phyloP scores from a whole-genome alignment of 2,888 invertebrate genomes.

The Drosophila greeni region DNA sequence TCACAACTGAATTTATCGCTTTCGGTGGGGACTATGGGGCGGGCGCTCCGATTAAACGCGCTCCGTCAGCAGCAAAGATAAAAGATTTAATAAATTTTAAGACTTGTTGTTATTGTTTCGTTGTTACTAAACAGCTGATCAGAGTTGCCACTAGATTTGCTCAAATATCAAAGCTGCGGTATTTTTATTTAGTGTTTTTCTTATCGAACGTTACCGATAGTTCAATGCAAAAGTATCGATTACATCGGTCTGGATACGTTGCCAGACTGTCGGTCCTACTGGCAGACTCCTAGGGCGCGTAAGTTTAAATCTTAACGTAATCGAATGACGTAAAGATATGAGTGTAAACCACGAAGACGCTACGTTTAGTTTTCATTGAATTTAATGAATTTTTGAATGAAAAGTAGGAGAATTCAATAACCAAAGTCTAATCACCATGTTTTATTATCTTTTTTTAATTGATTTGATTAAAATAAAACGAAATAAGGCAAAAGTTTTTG shows the following conservation, averaged over 20 bases:
- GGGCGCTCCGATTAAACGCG: constrained; percentile 7
- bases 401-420: background rate
- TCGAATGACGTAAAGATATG: background rate
- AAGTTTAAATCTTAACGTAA: background rate
- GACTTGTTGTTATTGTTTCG: constrained; percentile 42
- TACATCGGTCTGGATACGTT: too few relatives aligned
- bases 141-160: constrained; percentile 5
- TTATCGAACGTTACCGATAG: too few relatives aligned
- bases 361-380: background rate
- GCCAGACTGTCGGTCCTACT: too few relatives aligned
- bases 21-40: constrained; percentile 27
- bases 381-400: background rate
- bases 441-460: background rate
- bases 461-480: background rate
- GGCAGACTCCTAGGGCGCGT: background rate
- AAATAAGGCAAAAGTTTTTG: constrained; percentile 13
- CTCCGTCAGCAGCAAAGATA: constrained; percentile 36
- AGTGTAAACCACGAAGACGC: fast-evolving
- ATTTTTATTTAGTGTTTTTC: too few relatives aligned
- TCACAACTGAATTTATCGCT: constrained; percentile 13
- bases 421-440: background rate
- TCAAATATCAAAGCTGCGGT: too few relatives aligned
- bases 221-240: too few relatives aligned
- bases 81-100: constrained; percentile 35
- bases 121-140: constrained; percentile 41